These are phyloP conservation scores for Megalops atlanticus DNA, from an alignment of 2,113 vertebrate species.

Conservation along the genomic window DNA sequence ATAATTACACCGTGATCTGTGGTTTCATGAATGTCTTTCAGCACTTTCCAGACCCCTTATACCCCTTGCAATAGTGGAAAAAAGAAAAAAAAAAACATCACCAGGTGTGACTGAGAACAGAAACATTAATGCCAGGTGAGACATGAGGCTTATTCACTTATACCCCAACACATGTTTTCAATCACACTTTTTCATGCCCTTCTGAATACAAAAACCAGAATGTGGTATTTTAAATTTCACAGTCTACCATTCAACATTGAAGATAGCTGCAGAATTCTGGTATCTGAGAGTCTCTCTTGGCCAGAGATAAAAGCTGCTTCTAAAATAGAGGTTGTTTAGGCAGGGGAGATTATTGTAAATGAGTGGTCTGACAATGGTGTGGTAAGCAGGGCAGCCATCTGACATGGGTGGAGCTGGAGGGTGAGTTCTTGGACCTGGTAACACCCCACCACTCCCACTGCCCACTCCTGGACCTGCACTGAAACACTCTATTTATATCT, in stretches of 20 bases:
- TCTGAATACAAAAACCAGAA: not conserved
- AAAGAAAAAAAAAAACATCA: not conserved
- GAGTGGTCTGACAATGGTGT: slow-evolving; percentile 57
- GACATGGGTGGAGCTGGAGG: slow-evolving; percentile 54
- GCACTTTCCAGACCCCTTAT: not conserved
- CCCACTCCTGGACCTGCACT: slow-evolving; percentile 49
- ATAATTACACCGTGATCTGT: too few relatives aligned
- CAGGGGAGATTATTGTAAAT: slow-evolving; percentile 58
- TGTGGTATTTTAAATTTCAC: slow-evolving; percentile 1
- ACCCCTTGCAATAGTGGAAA: not conserved
- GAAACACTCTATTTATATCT: slow-evolving; percentile 58
- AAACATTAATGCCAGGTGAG: not conserved
- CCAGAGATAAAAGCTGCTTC: slow-evolving; percentile 54
- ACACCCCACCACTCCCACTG: slow-evolving; percentile 38
- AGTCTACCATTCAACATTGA: not conserved
- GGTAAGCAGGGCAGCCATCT: slow-evolving; percentile 48
- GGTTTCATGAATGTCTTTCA: slow-evolving; percentile 1
- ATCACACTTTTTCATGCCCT: not conserved
- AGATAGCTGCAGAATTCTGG: slow-evolving; percentile 10
- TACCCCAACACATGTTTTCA: not conserved
- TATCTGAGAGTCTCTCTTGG: slow-evolving; percentile 46
- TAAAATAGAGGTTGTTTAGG: slow-evolving; percentile 51
- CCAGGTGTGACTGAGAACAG: not conserved
- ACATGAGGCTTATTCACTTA: not conserved
- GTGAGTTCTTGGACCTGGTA: not conserved